Base-by-base conservation (phyloP, 2,888 invertebrate species). In the Yponomeuta plumbellus region DNA sequence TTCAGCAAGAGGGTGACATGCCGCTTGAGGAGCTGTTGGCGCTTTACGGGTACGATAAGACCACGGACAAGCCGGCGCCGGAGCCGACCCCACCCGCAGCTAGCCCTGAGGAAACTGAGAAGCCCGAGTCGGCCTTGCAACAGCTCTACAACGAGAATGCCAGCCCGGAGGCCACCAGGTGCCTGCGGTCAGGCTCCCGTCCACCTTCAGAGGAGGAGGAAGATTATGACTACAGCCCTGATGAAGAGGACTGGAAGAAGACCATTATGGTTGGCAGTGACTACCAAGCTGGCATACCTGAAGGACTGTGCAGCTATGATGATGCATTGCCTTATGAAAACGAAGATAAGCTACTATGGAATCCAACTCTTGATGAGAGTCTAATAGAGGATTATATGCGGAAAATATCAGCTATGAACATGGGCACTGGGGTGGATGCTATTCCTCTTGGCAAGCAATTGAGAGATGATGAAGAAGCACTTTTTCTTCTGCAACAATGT, bases 1-100 rank as follows among this genome's bases (percentile, higher is more conserved):
- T 98, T 70, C 96, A 97, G 82, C 95, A 95, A 92, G 98, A 98
- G 88, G 96, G 98, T 83, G 97, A 98, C 91, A 98, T 99, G 97
- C 98, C 99, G 70, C 92, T 99, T 74, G 98, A 98, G 79, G 97
- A 98, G 80, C 88, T 99, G 68, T 90, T 99, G 75, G 97, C 97
- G 13, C 94, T 98, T 84, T 99, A 99, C 86, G 96, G 96, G 71
- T 96, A 94, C 86, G 90, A 93, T 74, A 92, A 73, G 79, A 86
- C 69, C 69, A 87, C 88, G 86, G 89, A 90, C 61, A 88, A 88
- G 69, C 80, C 84, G 52, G 74, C 77, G 23, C 80, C 82, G 26
- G 84, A 84, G 70, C 81, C 79, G 65, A 75, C 73, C 5, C 83
- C 63, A 5, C 52, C 61, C 13, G 21, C 85, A 0, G 86, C 81